Base-by-base conservation (phyloP, 2,888 invertebrate genomes). In the Protonemura montana region DNA sequence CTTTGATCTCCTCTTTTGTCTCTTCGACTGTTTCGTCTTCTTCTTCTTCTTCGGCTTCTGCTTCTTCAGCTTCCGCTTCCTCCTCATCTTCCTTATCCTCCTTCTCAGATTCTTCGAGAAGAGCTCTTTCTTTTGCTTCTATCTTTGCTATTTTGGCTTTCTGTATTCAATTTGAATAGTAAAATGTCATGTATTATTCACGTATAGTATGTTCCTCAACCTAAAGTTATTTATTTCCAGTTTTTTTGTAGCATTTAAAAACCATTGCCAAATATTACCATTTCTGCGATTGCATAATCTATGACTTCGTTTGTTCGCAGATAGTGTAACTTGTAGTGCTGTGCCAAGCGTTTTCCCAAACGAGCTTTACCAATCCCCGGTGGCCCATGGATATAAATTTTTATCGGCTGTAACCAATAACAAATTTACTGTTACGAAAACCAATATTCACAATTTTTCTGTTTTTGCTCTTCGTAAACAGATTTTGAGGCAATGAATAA, bases 281-380 rank as follows among this genome's bases (percentile, higher is more conserved):
- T 91, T 88, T 93, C 92, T 25, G 93, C 90, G 29, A 93, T 89
- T 13, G 93, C 92, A 88, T 94, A 93, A 87, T 93, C 91, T 85
- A 93, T 92, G 87, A 94, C 91, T 0, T 92, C 92, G 87, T 93
- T 92, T 0, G 93, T 92, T 0, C 93, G 93, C 82, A 95, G 90
- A 89, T 94, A 94, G 88, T 92, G 92, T 81, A 94, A 90, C 3
- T 93, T 93, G 89, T 95, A 95, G 86, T 92, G 90, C 87, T 93
- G 91, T 85, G 93, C 92, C 85, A 95, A 91, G 87, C 91, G 91
- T 88, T 93, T 93, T 0, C 94, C 93, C 86, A 95, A 88, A 27
- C 91, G 92, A 0, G 94, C 94, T 91, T 95, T 95, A 28, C 95
- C 95, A 16, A 93, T 92, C 7, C 94, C 93, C 2, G 95, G 95